Base-by-base conservation (phyloP, 2,113 vertebrate genomes). In the Indri indri region DNA sequence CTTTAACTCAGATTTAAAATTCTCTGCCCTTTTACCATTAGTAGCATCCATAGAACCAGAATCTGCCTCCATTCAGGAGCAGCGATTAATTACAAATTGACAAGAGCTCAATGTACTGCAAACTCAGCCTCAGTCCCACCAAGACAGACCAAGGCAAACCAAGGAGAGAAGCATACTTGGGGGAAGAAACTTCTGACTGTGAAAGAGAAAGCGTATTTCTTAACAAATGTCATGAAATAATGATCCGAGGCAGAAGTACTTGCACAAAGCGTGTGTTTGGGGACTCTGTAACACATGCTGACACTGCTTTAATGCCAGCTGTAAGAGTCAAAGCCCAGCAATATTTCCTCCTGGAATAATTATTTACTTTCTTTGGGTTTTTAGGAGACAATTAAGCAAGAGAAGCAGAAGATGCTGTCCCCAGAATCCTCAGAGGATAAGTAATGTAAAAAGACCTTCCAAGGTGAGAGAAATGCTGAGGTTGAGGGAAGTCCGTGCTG, bases 341-440 rank as follows among this genome's bases (percentile, higher is more conserved):
- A 45, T 61, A 86, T 79, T 86, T 94, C 93, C 91, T 98, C 96
- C 74, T 82, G 93, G 91, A 94, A 77, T n/a, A 83, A 70, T 93
- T 94, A 73, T 23, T 45, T 52, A 80, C n/a, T 95, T 96, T 96
- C 79, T 95, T 63, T 93, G 54, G 42, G 73, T 37, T 89, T 92
- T 88, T 54, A 94, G 73, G 71, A 93, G 89, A 94, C 70, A 95
- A 77, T 96, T 88, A 94, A 93, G 82, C 18, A 65, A 95, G 73
- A 94, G 79, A 86, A 88, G 65, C 40, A 90, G n/a, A 96, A 86
- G 77, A 79, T 79, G 54, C n/a, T 95, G 54, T 94, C 40, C 52
- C 57, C 73, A 63, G 52, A 73, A 50, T 5, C 47, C 18, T 57
- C 22, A 11, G 34, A 90, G 50, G n/a, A 52, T 52, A 45, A 79